A percentile compares a stretch with the other conserved stretches of the same genome.
Evolutionary conservation across 2,797 vertebrate genomes (phyloP).

Genomic region (Gambelia wislizenii): DNA sequence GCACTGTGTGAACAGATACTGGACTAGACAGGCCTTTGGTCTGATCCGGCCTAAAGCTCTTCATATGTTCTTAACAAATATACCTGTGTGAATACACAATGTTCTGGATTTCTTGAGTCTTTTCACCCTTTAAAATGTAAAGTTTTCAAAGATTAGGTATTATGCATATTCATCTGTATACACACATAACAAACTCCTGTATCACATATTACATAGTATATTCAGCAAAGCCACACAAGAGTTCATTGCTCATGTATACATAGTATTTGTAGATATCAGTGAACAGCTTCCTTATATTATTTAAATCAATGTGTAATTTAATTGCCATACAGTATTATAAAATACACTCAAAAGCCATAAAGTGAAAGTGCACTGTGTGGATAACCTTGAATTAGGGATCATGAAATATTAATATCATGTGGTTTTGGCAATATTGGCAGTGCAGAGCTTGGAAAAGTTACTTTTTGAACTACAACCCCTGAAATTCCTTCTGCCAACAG

Average conservation of each 20-base stretch:
- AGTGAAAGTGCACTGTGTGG: not conserved
- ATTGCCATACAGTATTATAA: not conserved
- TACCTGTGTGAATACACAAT: not conserved
- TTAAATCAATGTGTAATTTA: not conserved
- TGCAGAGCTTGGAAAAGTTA: not conserved
- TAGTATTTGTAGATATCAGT: not conserved
- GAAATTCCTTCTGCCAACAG: no score
- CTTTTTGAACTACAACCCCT: no score
- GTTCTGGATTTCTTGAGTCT: not conserved
- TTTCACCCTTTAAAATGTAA: not conserved
- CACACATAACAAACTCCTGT: not conserved
- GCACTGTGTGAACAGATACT: not conserved
- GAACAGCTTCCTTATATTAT: not conserved
- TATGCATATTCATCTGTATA: not conserved
- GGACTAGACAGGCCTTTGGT: not conserved
- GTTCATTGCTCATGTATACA: not conserved
- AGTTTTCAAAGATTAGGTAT: not conserved
- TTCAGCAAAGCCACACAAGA: not conserved
- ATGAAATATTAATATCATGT: not conserved
- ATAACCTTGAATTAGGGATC: not conserved
- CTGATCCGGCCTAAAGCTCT: not conserved
- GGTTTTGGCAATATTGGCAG: not conserved
- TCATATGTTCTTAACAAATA: not conserved
- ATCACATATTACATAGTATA: not conserved
- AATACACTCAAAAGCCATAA: not conserved